phyloP scores from a whole-genome alignment of 1,140 invertebrate species.

The Nilaparvata lugens region DNA sequence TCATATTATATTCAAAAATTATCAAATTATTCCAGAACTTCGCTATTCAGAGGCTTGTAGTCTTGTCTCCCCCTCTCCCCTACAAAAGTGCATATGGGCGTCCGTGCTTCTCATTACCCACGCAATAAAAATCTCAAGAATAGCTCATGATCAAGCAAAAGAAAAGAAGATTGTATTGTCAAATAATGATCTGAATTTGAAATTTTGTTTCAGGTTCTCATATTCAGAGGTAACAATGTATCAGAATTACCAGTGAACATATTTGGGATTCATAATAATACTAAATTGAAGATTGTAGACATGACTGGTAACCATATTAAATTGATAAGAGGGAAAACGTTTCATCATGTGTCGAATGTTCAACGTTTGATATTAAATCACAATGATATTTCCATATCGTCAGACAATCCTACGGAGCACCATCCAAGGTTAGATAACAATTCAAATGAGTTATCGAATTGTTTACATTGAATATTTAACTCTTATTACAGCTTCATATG shows the following conservation, averaged over 20 bases:
- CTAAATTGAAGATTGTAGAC: constrained; percentile 55
- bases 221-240: constrained; percentile 64
- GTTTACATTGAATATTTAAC: too few species aligned
- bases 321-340: constrained; percentile 65
- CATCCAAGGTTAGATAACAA: constrained; percentile 42
- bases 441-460: too few species aligned
- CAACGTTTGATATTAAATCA: constrained; percentile 63
- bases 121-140: background rate
- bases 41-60: too few species aligned
- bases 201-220: constrained; percentile 44
- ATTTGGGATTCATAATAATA: constrained; percentile 50
- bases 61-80: too few species aligned
- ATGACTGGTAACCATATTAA: constrained; percentile 68
- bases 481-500: too few species aligned
- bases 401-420: constrained; percentile 43
- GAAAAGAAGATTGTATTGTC: too few species aligned
- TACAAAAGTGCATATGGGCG: too few species aligned
- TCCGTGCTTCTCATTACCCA: too few species aligned
- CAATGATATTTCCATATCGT: constrained; percentile 56
- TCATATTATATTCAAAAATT: too few species aligned
- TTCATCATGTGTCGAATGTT: constrained; percentile 62
- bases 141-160: background rate
- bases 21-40: too few species aligned
- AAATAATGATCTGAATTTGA: constrained; percentile 4
- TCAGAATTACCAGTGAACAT: constrained; percentile 57